A percentile compares a stretch with the other conserved stretches of the same genome.
Evolutionary conservation across 2,113 vertebrate species (phyloP).

Genomic region (Donacobius atricapilla): DNA sequence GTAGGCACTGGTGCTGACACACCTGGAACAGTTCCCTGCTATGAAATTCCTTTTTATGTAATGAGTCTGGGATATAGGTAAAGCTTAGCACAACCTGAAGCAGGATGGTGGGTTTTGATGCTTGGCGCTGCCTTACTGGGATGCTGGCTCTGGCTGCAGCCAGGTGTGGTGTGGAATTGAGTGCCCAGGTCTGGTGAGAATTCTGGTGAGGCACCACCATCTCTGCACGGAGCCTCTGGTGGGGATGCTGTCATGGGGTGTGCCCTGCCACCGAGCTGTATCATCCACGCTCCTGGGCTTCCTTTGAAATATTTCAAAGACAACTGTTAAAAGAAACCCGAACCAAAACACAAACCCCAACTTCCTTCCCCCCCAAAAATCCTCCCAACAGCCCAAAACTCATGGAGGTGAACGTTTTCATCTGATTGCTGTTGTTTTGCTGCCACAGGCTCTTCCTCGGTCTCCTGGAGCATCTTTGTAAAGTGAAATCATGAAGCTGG

Average conservation of each 20-base stretch:
- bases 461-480: background rate
- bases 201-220: background rate
- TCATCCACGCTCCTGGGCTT: background rate
- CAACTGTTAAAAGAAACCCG: background rate
- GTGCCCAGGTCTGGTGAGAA: background rate
- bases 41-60: background rate
- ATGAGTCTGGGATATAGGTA: background rate
- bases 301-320: background rate
- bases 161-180: background rate
- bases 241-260: background rate
- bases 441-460: background rate
- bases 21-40: background rate
- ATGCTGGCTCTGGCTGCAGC: background rate
- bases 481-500: background rate
- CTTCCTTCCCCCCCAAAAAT: accelerated
- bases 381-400: background rate
- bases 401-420: accelerated
- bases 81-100: background rate
- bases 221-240: accelerated
- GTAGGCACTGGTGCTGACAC: background rate
- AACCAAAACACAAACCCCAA: accelerated
- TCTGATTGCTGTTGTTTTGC: background rate
- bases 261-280: background rate
- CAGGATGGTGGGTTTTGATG: background rate
- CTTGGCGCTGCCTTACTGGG: background rate